These are phyloP conservation scores for Crepidodera aurea DNA, from an alignment of 2,888 invertebrate genomes.

Conservation along the genomic window DNA sequence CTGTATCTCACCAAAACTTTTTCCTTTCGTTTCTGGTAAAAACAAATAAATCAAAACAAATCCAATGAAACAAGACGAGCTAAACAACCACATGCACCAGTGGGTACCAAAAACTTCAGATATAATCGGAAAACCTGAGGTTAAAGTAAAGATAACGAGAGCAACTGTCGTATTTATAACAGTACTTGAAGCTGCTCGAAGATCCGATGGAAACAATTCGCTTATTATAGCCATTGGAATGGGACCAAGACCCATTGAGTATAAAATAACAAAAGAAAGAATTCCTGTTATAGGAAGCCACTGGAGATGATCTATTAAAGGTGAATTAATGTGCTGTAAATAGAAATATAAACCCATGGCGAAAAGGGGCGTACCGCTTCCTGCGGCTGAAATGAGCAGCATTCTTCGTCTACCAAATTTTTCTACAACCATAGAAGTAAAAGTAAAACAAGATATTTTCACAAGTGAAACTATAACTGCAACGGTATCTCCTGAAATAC, in stretches of 20 bases:
- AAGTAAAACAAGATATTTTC: conserved; percentile 73
- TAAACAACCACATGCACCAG: conserved; percentile 29
- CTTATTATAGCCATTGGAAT: conserved; percentile 82
- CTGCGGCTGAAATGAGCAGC: conserved; percentile 71
- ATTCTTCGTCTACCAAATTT: conserved; percentile 74
- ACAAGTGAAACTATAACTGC: conserved; percentile 80
- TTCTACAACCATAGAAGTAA: conserved; percentile 78
- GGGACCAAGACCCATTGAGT: conserved; percentile 75
- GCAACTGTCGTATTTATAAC: conserved; percentile 27
- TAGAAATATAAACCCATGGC: conserved; percentile 68
- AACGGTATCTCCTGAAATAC: conserved; percentile 66
- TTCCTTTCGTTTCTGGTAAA: conserved; percentile 31
- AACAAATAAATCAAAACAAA: neutral
- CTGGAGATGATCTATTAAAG: conserved; percentile 57
- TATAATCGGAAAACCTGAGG: conserved; percentile 27
- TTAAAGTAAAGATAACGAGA: conserved; percentile 10
- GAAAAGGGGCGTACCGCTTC: conserved; percentile 71
- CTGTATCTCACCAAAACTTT: conserved; percentile 36
- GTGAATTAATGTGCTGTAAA: conserved; percentile 58
- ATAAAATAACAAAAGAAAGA: conserved; percentile 74
- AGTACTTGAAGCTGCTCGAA: conserved; percentile 70
- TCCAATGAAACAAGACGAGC: conserved; percentile 1
- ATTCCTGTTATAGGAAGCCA: conserved; percentile 77
- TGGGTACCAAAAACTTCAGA: conserved; percentile 13
- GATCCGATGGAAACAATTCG: conserved; percentile 79